phyloP scores from a whole-genome alignment of 2,113 vertebrate species.

The Melanerpes aurifrons region DNA sequence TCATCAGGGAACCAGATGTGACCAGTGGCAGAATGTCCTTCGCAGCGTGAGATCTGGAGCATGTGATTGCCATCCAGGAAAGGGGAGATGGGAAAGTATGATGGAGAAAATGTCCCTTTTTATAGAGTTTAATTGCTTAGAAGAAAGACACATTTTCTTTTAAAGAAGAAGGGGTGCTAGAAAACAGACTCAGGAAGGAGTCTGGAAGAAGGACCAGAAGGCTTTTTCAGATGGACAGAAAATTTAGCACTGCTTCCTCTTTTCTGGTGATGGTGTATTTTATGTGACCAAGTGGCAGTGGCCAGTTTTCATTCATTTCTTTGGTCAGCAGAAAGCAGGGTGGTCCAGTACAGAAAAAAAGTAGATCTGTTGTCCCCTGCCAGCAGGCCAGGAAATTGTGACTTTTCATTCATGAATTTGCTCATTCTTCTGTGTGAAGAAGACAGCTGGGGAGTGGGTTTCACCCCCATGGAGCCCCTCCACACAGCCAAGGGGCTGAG shows the following conservation, averaged over 20 bases:
- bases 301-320: constrained; percentile 22
- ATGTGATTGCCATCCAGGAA: constrained; percentile 53
- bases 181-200: constrained; percentile 22
- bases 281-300: background rate
- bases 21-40: constrained; percentile 61
- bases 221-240: background rate
- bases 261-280: background rate
- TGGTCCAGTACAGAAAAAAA: background rate
- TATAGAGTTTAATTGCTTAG: constrained; percentile 30
- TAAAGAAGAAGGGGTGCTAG: constrained; percentile 29
- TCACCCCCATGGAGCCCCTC: background rate
- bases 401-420: background rate
- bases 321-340: background rate
- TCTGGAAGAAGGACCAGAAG: constrained; percentile 19
- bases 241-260: background rate
- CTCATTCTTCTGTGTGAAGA: background rate
- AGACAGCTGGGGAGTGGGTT: background rate
- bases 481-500: fast-evolving
- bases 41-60: constrained; percentile 22
- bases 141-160: constrained; percentile 20
- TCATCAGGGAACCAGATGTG: constrained; percentile 73
- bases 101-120: constrained; percentile 52
- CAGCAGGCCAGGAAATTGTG: background rate
- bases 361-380: background rate
- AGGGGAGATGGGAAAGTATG: constrained; percentile 65